These are phyloP conservation scores for Parazoanthus swiftii DNA, from an alignment of 92 coral and sea anemone species.

Conservation along the genomic window DNA sequence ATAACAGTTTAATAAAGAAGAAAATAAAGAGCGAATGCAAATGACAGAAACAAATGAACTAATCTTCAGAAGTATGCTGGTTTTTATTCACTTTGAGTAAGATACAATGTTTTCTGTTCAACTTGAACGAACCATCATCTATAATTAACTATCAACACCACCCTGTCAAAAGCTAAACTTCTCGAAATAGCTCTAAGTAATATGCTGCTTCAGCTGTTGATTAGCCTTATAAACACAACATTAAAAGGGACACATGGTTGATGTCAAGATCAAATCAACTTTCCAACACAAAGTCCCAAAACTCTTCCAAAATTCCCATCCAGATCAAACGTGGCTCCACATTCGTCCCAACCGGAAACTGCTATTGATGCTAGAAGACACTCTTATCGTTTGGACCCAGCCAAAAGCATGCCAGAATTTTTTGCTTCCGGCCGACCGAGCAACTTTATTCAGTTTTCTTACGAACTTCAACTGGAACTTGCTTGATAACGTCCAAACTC, in stretches of 20 bases:
- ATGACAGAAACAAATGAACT: constrained; percentile 2
- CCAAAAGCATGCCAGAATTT: constrained; percentile 12
- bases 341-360: constrained; percentile 1
- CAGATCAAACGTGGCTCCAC: neutral
- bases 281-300: neutral
- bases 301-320: neutral
- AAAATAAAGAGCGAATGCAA: constrained; percentile 22
- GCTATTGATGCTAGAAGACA: neutral
- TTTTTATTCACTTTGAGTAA: neutral
- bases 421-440: constrained; percentile 32
- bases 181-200: neutral
- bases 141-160: neutral
- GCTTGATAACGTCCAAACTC: neutral
- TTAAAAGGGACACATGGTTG: constrained; percentile 2
- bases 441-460: neutral
- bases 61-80: neutral
- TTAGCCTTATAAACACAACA: neutral
- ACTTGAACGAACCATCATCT: neutral
- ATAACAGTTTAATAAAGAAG: constrained; percentile 14
- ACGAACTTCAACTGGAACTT: neutral
- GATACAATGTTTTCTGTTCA: neutral
- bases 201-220: neutral
- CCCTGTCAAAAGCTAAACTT: neutral
- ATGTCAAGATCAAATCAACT: neutral
- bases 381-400: constrained; percentile 3